Base-by-base conservation (phyloP, 2,888 invertebrate genomes). In the Heliconius ethilla region DNA sequence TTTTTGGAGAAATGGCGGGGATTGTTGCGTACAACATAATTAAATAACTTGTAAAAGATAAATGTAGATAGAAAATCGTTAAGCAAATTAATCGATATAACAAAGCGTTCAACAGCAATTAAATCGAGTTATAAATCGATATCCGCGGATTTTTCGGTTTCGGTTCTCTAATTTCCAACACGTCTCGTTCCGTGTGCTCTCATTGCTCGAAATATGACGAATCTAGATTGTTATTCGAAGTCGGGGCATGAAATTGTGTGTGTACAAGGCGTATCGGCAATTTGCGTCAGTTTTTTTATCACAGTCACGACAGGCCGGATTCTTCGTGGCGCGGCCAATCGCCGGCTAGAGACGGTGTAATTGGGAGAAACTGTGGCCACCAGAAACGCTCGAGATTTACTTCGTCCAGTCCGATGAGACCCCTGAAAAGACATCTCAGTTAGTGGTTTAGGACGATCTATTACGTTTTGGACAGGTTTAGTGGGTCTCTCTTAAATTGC, bases 271-370 rank as follows among this genome's bases (percentile, higher is more conserved):
- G 93, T 93, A 93, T 93, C 94, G 92, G 89, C 92, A 91, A 94
- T 94, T 94, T 92, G 93, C 93, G 93, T 92, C 92, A 93, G 92
- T 90, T 94, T 94, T 93, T 93, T 93, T 90, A 92, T 91, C 91
- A 90, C 89, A 92, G 93, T 94, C 94, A 94, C 93, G 94, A 94
- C 93, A 92, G 89, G 89, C 90, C 89, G 91, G 93, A 93, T 93
- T 93, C 93, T 89, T 91, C 89, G 87, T 87, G 88, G 83, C 83
- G 88, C 90, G 87, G 89, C 92, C 92, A 93, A 92, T 93, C 90
- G 91, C 87, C 85, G 89, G 88, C 91, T 91, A 92, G 92, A 91
- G 91, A 88, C 91, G 89, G 86, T 90, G 92, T 94, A 94, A 94
- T 94, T 94, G 93, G 93, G 92, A 92, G 93, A 93, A 93, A 93